Percentiles rank a stretch among this genome's conserved stretches.
These are phyloP conservation scores for Fregetta grallaria DNA, from an alignment of 2,113 vertebrate genomes.

Conservation along the genomic window DNA sequence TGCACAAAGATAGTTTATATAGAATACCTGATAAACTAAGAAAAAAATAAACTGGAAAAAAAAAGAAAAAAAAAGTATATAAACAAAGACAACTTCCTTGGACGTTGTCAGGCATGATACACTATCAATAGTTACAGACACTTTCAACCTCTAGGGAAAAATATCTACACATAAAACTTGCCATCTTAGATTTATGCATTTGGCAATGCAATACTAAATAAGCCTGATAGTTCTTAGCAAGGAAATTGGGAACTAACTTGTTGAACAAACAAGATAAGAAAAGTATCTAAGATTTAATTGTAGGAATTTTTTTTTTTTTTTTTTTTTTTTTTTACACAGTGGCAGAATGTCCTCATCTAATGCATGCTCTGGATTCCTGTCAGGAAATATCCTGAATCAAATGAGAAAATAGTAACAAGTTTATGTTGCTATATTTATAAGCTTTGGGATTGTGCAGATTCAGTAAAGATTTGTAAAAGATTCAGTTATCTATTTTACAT, in stretches of 20 bases:
- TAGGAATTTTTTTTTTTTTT: not conserved
- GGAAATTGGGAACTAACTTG: not conserved
- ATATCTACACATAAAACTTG: not conserved
- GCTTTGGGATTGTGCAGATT: not conserved
- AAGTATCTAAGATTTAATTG: not conserved
- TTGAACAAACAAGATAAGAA: not conserved
- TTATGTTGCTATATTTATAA: not conserved
- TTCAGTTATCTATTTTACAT: not conserved
- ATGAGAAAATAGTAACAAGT: not conserved
- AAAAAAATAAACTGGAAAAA: rapidly evolving
- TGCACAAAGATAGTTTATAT: not conserved
- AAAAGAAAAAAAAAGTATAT: not conserved
- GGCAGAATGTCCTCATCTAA: not conserved
- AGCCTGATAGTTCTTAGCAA: not conserved
- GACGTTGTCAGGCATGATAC: not conserved
- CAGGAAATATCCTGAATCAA: not conserved
- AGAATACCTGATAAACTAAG: not conserved
- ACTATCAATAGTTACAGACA: not conserved
- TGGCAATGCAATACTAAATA: not conserved
- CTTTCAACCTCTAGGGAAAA: not conserved
- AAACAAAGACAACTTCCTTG: not conserved
- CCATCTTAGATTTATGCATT: not conserved
- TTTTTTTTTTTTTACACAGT: not conserved
- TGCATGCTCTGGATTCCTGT: not conserved
- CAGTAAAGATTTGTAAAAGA: too few relatives aligned